phyloP scores from a whole-genome alignment of 1,140 invertebrate genomes.

The Tetramorium simillimum region DNA sequence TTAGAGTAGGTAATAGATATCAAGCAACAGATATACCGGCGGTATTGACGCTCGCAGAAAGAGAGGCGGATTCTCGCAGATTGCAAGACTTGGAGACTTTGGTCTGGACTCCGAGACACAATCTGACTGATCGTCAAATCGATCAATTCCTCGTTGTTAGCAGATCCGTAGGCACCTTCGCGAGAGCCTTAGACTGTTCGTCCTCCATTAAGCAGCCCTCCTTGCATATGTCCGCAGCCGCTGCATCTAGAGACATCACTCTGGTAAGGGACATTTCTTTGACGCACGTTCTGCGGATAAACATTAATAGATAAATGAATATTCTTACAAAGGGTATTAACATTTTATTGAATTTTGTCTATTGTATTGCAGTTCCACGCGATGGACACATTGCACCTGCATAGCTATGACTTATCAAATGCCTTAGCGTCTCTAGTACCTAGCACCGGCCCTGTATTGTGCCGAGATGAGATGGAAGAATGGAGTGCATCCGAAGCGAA shows the following conservation, averaged over 20 bases:
- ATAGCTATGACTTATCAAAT: conserved; percentile 95
- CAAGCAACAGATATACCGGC: conserved; percentile 92
- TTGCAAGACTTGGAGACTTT: conserved; percentile 95
- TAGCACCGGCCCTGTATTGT: conserved; percentile 97
- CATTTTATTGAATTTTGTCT: background rate
- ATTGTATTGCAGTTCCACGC: conserved; percentile 93
- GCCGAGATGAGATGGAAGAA: conserved; percentile 99
- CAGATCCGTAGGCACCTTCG: conserved; percentile 99
- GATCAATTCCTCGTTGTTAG: conserved; percentile 99
- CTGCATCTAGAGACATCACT: conserved; percentile 99
- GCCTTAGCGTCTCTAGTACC: conserved; percentile 98
- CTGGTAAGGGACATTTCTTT: conserved; percentile 87
- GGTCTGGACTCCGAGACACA: conserved; percentile 97
- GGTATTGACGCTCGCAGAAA: conserved; percentile 87
- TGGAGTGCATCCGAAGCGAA: conserved; percentile 99
- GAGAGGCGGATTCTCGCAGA: conserved; percentile 89
- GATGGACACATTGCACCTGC: conserved; percentile 98
- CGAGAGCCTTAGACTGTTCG: conserved; percentile 98
- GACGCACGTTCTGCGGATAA: background rate
- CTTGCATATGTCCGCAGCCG: conserved; percentile 99
- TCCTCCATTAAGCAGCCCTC: conserved; percentile 99
- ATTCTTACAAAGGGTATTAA: background rate
- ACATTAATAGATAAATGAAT: background rate
- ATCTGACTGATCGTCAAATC: conserved; percentile 97
- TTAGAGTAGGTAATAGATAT: conserved; percentile 96